These are phyloP conservation scores for Nyctibius bracteatus DNA, from an alignment of 2,113 vertebrate species.

Conservation along the genomic window DNA sequence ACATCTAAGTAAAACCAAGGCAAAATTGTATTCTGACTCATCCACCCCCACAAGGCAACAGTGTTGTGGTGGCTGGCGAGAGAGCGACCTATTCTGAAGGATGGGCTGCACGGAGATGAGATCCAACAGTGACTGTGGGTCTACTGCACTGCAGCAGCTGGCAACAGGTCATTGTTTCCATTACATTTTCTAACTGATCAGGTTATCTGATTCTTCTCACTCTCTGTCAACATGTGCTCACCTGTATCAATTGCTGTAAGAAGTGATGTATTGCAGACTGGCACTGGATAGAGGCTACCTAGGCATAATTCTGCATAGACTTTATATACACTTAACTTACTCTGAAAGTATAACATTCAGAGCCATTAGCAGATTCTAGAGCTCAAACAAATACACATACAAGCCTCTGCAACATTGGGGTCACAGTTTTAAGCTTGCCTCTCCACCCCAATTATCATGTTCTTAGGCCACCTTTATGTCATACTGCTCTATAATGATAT, in stretches of 20 bases:
- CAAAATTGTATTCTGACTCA: not conserved
- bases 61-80: not conserved
- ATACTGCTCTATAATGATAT: too few relatives aligned
- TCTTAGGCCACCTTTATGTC: not conserved
- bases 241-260: not conserved
- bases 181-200: not conserved
- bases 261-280: not conserved
- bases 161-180: not conserved
- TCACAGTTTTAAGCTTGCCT: not conserved
- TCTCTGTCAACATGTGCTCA: too few relatives aligned
- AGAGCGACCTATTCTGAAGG: rapidly evolving
- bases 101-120: rapidly evolving
- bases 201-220: not conserved
- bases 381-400: not conserved
- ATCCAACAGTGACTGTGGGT: rapidly evolving
- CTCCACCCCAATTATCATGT: too few relatives aligned
- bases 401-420: not conserved
- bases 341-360: not conserved
- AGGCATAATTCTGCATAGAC: not conserved
- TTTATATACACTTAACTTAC: not conserved
- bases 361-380: not conserved
- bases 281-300: not conserved
- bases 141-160: not conserved
- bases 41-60: not conserved
- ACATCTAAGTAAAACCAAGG: not conserved